These are phyloP conservation scores for Liopterus haemorrhoidalis DNA, from an alignment of 2,888 invertebrate species.

Conservation along the genomic window DNA sequence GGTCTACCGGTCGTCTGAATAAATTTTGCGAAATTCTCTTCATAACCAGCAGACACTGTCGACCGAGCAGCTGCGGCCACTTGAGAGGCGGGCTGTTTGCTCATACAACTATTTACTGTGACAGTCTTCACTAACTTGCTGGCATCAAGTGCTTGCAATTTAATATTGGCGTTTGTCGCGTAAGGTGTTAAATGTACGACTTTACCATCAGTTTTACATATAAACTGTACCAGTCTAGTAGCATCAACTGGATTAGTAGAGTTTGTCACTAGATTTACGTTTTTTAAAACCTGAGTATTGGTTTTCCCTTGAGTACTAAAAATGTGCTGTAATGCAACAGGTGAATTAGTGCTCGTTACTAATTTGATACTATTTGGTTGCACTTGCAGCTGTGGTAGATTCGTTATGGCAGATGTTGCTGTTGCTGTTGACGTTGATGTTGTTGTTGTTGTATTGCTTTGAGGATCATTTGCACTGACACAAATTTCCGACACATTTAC, in stretches of 20 bases:
- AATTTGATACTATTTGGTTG: constrained; percentile 17
- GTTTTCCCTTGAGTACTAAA: constrained; percentile 19
- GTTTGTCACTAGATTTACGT: constrained; percentile 48
- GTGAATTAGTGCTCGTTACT: constrained; percentile 15
- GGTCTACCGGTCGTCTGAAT: constrained; percentile 44
- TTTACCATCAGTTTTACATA: constrained; percentile 21
- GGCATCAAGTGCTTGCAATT: constrained; percentile 16
- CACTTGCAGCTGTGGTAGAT: no score
- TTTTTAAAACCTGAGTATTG: constrained; percentile 41
- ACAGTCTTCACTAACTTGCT: constrained; percentile 9
- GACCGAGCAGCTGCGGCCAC: constrained; percentile 48
- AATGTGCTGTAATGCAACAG: constrained; percentile 14
- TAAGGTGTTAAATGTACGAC: constrained; percentile 21
- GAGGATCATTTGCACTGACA: constrained; percentile 10
- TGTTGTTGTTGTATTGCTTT: constrained; percentile 27
- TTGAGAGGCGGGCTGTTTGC: no score
- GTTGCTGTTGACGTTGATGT: constrained; percentile 28
- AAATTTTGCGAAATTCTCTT: constrained; percentile 54
- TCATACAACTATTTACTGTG: constrained; percentile 4
- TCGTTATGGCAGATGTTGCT: constrained; percentile 34
- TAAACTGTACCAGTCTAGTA: constrained; percentile 17
- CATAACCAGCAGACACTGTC: constrained; percentile 44
- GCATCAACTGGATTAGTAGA: constrained; percentile 13
- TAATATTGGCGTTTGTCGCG: constrained; percentile 15
- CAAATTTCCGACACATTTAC: constrained; percentile 13